A percentile compares a stretch with the other conserved stretches of the same genome.
Conservation (phyloP, 2,888 invertebrate species). For the Acanthacorydalis orientalis region DNA sequence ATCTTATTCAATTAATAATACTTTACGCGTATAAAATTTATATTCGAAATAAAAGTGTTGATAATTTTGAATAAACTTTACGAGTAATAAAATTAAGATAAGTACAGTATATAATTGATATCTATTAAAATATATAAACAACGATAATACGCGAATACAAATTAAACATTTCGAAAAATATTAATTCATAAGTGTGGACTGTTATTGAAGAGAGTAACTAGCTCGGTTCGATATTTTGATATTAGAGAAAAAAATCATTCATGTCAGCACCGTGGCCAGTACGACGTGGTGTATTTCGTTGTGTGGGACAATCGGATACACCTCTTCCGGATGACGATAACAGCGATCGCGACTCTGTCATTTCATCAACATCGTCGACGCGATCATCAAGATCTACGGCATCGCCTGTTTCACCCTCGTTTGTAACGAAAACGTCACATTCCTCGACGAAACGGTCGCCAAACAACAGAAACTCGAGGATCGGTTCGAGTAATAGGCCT, state of each 20-base stretch:
- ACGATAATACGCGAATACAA: not conserved
- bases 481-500: no score
- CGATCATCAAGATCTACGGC: not conserved
- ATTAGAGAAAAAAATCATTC: not conserved
- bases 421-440: not conserved
- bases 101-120: not conserved
- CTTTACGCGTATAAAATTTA: no score
- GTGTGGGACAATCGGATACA: constrained; percentile 24
- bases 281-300: constrained; percentile 38
- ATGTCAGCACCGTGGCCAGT: constrained; percentile 61
- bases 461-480: no score
- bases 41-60: no score
- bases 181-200: no score
- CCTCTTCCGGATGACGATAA: not conserved
- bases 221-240: no score
- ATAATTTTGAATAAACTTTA: no score
- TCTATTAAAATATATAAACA: not conserved
- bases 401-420: not conserved
- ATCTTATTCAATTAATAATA: no score
- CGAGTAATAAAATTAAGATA: not conserved
- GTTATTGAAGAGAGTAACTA: no score
- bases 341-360: not conserved
- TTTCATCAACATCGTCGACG: not conserved
- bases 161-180: not conserved
- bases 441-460: no score